Percentiles rank a stretch among this genome's conserved stretches.
phyloP scores from a whole-genome alignment of 2,797 vertebrate genomes.

The Melopsittacus undulatus region DNA sequence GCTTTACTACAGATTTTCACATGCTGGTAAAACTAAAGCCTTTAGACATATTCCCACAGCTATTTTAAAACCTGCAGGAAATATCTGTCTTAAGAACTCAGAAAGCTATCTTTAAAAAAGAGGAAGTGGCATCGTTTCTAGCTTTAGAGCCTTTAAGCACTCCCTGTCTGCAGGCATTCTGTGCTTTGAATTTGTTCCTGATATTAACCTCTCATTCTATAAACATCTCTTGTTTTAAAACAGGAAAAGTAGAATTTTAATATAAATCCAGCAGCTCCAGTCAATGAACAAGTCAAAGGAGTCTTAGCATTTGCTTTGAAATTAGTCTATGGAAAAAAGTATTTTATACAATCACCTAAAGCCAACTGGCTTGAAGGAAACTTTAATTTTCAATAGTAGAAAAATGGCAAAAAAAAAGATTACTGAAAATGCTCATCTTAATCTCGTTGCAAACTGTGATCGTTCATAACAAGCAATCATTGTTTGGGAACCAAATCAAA shows the following conservation, averaged over 20 bases:
- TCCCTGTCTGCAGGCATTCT: background rate
- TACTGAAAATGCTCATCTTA: background rate
- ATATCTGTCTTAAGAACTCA: background rate
- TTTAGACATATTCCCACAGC: background rate
- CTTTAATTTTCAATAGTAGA: background rate
- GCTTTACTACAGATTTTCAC: background rate
- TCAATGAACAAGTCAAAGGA: too few relatives aligned
- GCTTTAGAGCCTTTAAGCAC: background rate
- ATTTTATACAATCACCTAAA: background rate
- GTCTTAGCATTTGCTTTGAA: background rate
- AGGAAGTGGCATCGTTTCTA: background rate
- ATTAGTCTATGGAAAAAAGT: background rate
- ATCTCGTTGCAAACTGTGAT: background rate
- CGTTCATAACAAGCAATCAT: background rate
- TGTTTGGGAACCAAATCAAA: background rate
- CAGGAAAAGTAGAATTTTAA: background rate
- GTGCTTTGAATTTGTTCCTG: conserved; percentile 24
- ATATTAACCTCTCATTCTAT: conserved; percentile 8
- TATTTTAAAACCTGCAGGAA: background rate
- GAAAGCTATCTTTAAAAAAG: background rate
- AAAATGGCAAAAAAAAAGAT: background rate
- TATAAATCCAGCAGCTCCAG: background rate
- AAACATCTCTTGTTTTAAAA: conserved; percentile 13
- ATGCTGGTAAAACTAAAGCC: background rate
- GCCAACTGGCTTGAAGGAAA: background rate